Evolutionary conservation across 1,140 invertebrate genomes (phyloP).

Genomic region (Paraescarpia echinospica): DNA sequence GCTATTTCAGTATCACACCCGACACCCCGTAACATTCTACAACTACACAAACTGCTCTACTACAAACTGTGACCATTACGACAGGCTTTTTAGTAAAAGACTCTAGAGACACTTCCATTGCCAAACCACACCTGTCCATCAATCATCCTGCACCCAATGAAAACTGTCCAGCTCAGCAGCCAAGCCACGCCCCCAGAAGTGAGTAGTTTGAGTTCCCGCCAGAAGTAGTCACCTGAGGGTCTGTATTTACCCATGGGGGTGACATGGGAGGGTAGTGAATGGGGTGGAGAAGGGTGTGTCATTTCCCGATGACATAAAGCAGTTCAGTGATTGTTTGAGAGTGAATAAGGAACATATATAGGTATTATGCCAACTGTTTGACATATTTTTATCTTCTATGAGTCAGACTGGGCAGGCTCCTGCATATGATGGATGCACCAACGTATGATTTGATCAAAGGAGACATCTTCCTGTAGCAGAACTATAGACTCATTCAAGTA

Average conservation of each 20-base stretch:
- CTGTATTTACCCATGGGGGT: not conserved
- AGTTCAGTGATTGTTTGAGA: not conserved
- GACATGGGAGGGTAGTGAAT: not conserved
- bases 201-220: not conserved
- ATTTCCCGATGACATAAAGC: not conserved
- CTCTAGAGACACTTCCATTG: not conserved
- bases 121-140: not conserved
- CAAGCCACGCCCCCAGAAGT: not conserved
- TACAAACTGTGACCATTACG: not conserved
- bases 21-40: not conserved
- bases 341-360: not conserved
- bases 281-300: not conserved
- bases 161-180: not conserved
- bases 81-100: not conserved
- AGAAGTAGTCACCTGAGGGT: not conserved
- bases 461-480: not conserved
- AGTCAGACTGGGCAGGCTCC: not conserved
- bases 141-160: not conserved
- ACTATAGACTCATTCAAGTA: not conserved
- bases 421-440: not conserved
- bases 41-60: not conserved
- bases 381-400: not conserved
- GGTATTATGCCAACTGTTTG: not conserved
- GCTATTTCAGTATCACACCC: not conserved
- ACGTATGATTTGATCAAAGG: not conserved